Conservation (phyloP, 37 sponge, comb jelly and placozoan species). For the Petrosia ficiformis region DNA sequence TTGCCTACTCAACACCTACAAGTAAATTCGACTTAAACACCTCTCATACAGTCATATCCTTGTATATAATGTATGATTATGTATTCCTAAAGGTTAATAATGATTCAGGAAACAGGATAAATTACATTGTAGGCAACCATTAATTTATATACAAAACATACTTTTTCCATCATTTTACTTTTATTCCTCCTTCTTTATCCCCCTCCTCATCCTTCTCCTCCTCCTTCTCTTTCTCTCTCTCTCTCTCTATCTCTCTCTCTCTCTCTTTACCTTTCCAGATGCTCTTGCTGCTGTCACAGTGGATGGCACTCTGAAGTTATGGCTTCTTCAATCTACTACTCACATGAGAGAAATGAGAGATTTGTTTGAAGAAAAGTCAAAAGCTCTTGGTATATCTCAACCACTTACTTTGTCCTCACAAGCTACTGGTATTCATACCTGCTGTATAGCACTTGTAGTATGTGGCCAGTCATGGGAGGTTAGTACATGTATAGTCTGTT, state of each 20-base stretch:
- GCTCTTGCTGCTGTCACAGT: slow-evolving; percentile 57
- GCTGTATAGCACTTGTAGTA: slow-evolving; percentile 47
- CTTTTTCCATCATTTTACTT: too few relatives aligned
- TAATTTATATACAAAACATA: too few relatives aligned
- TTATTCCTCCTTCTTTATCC: neutral
- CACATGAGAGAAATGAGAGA: slow-evolving; percentile 42
- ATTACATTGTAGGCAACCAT: too few relatives aligned
- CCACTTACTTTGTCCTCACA: slow-evolving; percentile 18
- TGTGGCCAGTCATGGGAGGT: slow-evolving; percentile 49
- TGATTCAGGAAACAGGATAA: too few relatives aligned
- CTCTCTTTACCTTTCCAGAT: slow-evolving; percentile 21
- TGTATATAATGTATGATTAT: too few relatives aligned
- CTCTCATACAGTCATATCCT: too few relatives aligned
- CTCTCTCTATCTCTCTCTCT: neutral
- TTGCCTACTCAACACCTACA: too few relatives aligned
- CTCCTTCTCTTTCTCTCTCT: neutral
- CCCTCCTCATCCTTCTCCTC: neutral
- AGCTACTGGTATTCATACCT: neutral
- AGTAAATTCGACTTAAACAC: too few relatives aligned
- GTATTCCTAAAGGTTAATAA: too few relatives aligned
- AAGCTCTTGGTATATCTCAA: slow-evolving; percentile 23
- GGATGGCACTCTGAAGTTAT: slow-evolving; percentile 66
- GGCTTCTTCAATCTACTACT: slow-evolving; percentile 35
- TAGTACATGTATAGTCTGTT: neutral
- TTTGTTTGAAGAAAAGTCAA: slow-evolving; percentile 55